A percentile compares a stretch with the other conserved stretches of the same genome.
Evolutionary conservation across 2,797 vertebrate genomes (phyloP).

Genomic region (Silurus lanzhouensis): DNA sequence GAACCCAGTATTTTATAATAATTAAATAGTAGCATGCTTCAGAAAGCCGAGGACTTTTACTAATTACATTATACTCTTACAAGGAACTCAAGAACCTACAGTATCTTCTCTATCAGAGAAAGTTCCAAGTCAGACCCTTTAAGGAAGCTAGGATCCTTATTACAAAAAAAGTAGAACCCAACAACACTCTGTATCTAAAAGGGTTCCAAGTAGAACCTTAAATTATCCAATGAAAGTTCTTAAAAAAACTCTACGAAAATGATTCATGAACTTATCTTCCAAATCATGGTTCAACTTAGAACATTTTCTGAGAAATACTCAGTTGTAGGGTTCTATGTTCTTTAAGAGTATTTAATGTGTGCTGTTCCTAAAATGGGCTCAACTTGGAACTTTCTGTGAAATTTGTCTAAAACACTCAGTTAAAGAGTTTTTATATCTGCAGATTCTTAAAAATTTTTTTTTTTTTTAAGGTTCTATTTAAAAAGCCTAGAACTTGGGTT

Average conservation of each 20-base stretch:
- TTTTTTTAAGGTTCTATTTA: no score
- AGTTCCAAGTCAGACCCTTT: neutral
- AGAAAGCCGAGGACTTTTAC: neutral
- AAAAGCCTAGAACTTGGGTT: neutral
- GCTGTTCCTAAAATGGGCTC: no score
- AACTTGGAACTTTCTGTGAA: no score
- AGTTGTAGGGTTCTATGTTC: neutral
- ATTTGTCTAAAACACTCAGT: no score
- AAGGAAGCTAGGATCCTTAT: neutral
- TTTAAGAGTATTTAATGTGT: neutral
- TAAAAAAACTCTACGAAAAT: neutral
- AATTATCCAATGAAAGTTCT: neutral
- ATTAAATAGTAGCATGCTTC: no score
- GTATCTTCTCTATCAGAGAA: neutral
- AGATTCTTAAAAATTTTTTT: no score
- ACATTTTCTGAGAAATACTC: neutral
- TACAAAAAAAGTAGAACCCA: neutral
- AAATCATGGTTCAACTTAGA: neutral
- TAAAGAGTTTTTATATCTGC: no score
- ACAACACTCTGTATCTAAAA: neutral
- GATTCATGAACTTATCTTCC: neutral
- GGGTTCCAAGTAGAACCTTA: neutral
- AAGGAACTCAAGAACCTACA: no score
- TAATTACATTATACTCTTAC: no score
- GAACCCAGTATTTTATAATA: no score